A percentile compares a stretch with the other conserved stretches of the same genome.
These are phyloP conservation scores for Hiodon tergisus DNA, from an alignment of 2,113 vertebrate species.

Conservation along the genomic window DNA sequence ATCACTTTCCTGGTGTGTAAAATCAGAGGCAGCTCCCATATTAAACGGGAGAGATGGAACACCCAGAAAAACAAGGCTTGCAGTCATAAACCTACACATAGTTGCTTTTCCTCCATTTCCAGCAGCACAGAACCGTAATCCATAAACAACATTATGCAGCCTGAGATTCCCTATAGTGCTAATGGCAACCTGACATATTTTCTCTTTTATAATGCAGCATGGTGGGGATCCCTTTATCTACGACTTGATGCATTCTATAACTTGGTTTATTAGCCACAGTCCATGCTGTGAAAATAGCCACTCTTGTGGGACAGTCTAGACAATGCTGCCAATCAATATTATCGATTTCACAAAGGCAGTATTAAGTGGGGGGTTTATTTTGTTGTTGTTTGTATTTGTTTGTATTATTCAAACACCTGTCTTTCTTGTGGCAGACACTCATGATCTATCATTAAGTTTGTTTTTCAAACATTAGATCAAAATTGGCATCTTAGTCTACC, in stretches of 20 bases:
- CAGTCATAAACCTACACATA: no score
- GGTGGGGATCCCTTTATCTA: no score
- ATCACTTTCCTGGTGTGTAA: neutral
- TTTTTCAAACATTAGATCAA: no score
- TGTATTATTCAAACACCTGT: constrained; percentile 6
- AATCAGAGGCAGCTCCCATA: neutral
- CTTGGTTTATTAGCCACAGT: neutral
- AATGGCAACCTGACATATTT: neutral
- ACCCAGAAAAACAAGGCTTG: neutral
- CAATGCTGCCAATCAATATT: constrained; percentile 21
- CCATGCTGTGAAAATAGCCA: constrained; percentile 3
- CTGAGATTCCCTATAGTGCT: neutral
- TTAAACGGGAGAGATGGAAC: no score
- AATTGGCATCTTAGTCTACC: neutral
- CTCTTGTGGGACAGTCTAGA: constrained; percentile 10
- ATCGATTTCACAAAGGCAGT: constrained; percentile 19
- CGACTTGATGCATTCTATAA: neutral
- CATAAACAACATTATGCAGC: neutral
- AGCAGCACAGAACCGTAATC: no score
- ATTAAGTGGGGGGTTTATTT: neutral
- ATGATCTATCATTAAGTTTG: neutral
- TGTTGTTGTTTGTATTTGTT: neutral
- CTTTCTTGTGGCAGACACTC: neutral
- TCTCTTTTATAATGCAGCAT: no score
- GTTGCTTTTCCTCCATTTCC: no score